Evolutionary conservation across 2,888 invertebrate genomes (phyloP), one percentile per base, ranked within the genome.

Genomic region (Plebejus anna): DNA sequence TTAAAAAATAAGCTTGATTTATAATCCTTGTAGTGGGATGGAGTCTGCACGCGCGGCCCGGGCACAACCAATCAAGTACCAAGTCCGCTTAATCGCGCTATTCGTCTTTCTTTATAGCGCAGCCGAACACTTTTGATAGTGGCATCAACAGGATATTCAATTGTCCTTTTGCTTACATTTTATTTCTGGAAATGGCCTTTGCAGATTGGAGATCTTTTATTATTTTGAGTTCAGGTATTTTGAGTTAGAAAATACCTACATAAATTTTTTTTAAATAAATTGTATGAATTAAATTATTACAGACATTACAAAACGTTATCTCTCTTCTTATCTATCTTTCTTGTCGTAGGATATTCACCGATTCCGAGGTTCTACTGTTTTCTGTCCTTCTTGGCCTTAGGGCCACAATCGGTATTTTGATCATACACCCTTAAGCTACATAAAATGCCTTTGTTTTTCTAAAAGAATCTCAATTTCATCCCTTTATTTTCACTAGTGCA

Each of bases 1-100:
- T 36, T 38, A 47, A 47, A 13, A 36, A 32, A 13, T 5, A 4
- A 16, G 0, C 38, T 36, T 71, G 42, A 42, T 71, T 71, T 51
- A 72, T 51, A 51, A 47, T 72, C 71, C 22, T 9, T 47, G 72
- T 51, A 72, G 51, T 47, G 22, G 51, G 22, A 32, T 70, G 77
- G 28, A 47, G 71, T 61, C 51, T 55, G 47, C 76, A 77, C 80
- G 77, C 78, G 82, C 83, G 83, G 82, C 85, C 84, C 82, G 83
- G 81, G 83, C 78, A 80, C 83, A 83, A 88, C 87, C 86, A 86
- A 89, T 89, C 89, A 88, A 87, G 85, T 85, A 84, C 83, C 78
- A 83, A 84, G 81, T 86, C 83, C 84, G 84, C 84, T 83, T 88
- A 89, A 89, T 89, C 88, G 88, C 80, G 77, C 84, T 84, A 86